Conservation (phyloP, 2,113 vertebrate species). For the Emydocephalus ijimae region DNA sequence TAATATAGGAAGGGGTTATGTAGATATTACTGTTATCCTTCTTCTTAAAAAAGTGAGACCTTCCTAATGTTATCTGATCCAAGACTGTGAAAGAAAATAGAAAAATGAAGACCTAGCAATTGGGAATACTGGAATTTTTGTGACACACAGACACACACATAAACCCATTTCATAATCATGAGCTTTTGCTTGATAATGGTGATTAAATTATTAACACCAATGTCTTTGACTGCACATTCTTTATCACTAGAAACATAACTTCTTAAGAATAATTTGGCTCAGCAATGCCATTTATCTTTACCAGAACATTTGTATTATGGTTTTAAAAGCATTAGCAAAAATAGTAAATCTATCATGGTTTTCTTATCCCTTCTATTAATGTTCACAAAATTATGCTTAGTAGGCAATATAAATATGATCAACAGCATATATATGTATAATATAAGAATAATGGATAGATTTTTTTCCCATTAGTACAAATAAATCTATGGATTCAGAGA, state of each 20-base stretch:
- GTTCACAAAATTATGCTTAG: conserved; percentile 40
- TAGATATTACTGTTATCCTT: background rate
- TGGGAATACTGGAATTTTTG: background rate
- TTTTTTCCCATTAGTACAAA: background rate
- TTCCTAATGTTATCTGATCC: background rate
- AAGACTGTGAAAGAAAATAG: background rate
- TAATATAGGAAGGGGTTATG: background rate
- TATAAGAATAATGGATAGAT: background rate
- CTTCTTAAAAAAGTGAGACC: background rate
- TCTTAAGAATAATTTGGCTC: conserved; percentile 40
- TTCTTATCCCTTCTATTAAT: conserved; percentile 42
- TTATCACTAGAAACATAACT: conserved; percentile 34
- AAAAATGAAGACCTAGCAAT: background rate
- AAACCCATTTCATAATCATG: background rate
- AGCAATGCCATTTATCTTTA: conserved; percentile 48
- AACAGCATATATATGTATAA: background rate
- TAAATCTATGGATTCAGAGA: background rate
- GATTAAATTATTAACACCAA: background rate
- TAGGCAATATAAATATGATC: background rate
- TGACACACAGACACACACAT: background rate
- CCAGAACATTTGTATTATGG: conserved; percentile 38
- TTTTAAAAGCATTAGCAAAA: conserved; percentile 47
- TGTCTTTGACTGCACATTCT: conserved; percentile 24
- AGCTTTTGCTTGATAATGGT: background rate
- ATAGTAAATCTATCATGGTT: conserved; percentile 45